Conservation (phyloP, 2,888 invertebrate genomes). For the Atherix ibis region DNA sequence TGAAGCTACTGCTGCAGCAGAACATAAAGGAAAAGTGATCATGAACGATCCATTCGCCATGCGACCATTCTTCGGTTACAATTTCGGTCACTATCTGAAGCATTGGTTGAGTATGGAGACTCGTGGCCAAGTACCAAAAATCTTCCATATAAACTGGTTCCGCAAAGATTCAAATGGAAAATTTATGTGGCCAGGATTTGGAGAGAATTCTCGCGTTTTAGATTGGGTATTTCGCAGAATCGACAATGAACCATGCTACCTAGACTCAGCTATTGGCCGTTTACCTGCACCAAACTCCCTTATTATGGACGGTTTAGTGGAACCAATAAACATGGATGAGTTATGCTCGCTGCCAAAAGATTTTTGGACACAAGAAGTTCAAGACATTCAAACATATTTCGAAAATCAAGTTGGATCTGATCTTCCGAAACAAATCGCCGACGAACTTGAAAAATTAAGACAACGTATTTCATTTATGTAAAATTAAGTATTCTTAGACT, state of each 20-base stretch:
- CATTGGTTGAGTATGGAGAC: conserved; percentile 89
- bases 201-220: conserved; percentile 89
- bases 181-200: conserved; percentile 98
- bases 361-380: conserved; percentile 85
- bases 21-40: conserved; percentile 75
- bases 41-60: conserved; percentile 99
- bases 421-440: conserved; percentile 58
- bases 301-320: conserved; percentile 53
- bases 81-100: conserved; percentile 86
- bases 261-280: conserved; percentile 60
- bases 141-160: conserved; percentile 99
- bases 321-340: conserved; percentile 56
- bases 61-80: conserved; percentile 99
- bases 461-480: conserved; percentile 40
- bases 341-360: conserved; percentile 76
- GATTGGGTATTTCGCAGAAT: conserved; percentile 90
- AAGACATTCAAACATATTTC: conserved; percentile 76
- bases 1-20: conserved; percentile 96
- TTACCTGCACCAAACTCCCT: conserved; percentile 48
- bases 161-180: conserved; percentile 69
- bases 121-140: conserved; percentile 63
- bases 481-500: too few relatives aligned
- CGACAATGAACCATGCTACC: conserved; percentile 54
- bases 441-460: conserved; percentile 50
- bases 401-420: conserved; percentile 80